These are phyloP conservation scores for Dryocosmus kuriphilus DNA, from an alignment of 2,888 invertebrate species.

Conservation along the genomic window DNA sequence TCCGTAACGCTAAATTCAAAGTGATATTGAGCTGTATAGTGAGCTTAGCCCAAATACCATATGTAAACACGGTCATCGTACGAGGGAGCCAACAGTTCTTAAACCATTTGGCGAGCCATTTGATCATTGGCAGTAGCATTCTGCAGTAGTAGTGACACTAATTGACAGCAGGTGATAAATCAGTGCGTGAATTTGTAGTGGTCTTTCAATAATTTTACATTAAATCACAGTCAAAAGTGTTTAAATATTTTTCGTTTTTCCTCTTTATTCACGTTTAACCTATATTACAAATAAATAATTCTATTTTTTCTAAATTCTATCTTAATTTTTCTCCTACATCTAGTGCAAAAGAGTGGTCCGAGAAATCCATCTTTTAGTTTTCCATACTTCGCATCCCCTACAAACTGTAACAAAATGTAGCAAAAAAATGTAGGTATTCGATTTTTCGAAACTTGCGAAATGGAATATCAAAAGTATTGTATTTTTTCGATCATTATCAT, in stretches of 20 bases:
- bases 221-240: not conserved
- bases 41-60: constrained; percentile 33
- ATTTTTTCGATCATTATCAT: not conserved
- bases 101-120: constrained; percentile 26
- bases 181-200: not conserved
- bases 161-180: constrained; percentile 51
- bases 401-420: no score
- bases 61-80: constrained; percentile 27
- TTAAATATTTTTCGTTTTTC: not conserved
- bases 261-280: no score
- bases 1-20: not conserved
- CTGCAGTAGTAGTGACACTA: constrained; percentile 28
- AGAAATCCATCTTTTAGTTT: no score
- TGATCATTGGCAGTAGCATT: constrained; percentile 31
- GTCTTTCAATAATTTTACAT: constrained; percentile 4
- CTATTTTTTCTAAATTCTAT: no score
- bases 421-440: no score
- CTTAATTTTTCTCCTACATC: no score
- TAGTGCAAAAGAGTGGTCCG: no score
- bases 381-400: no score
- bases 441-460: no score
- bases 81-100: constrained; percentile 26
- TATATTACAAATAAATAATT: no score
- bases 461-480: no score
- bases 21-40: not conserved